Percentiles rank a stretch among this genome's conserved stretches.
Conservation (phyloP, 2,888 invertebrate species). For the Saturnia japonica region DNA sequence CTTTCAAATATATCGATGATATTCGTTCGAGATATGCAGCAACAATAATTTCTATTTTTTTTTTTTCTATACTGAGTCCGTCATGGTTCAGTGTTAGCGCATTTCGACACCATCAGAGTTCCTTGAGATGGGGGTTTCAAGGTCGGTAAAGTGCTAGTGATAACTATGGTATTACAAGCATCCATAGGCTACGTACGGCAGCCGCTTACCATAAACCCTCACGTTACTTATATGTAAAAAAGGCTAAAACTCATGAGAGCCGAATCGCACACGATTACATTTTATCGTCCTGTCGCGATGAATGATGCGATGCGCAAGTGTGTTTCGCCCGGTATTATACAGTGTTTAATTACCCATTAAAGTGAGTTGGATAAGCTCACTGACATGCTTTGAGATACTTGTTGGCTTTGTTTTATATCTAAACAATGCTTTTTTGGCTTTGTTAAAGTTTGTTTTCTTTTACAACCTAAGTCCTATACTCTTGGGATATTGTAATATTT, state of each 20-base stretch:
- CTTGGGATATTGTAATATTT: neutral
- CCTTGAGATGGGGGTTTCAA: no score
- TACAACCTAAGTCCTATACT: neutral
- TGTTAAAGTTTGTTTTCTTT: neutral
- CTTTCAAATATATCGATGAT: neutral
- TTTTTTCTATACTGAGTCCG: no score
- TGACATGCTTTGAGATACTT: neutral
- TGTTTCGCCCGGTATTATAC: neutral
- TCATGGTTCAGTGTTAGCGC: neutral
- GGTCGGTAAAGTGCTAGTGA: no score
- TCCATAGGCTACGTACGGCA: no score
- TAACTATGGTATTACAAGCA: no score
- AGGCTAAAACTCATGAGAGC: neutral
- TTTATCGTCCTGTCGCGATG: neutral
- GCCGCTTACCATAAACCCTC: no score
- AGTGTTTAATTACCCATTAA: neutral
- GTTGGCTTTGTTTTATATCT: neutral
- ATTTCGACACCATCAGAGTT: no score
- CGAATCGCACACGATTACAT: neutral
- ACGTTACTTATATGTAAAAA: no score
- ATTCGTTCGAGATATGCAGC: neutral
- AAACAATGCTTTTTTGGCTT: neutral
- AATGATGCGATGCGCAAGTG: neutral
- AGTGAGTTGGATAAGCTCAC: neutral
- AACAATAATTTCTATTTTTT: no score